Conservation (phyloP, 2,888 invertebrate genomes). For the Perizoma flavofasciatum region DNA sequence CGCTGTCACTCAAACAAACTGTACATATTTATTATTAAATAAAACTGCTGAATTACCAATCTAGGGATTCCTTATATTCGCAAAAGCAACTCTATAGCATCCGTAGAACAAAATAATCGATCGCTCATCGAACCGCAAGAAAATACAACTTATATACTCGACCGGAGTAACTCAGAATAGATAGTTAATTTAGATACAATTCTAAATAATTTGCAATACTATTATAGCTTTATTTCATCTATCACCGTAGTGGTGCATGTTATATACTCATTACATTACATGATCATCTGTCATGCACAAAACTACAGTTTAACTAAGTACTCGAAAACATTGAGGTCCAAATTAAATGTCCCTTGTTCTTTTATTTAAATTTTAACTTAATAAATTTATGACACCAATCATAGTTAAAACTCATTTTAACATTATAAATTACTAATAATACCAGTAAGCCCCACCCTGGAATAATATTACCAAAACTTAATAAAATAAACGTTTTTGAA, state of each 20-base stretch:
- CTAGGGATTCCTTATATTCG: no score
- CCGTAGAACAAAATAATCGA: no score
- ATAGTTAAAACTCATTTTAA: conserved; percentile 16
- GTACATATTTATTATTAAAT: not conserved
- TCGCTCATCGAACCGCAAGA: no score
- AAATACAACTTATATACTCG: no score
- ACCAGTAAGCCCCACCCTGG: not conserved
- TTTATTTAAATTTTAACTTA: not conserved
- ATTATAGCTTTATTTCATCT: conserved; percentile 22
- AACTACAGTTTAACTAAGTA: conserved; percentile 1
- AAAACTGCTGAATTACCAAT: no score
- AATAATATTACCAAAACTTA: not conserved
- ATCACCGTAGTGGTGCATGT: conserved; percentile 9
- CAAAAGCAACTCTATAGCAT: no score
- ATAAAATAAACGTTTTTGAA: not conserved
- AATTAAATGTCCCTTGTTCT: conserved; percentile 12
- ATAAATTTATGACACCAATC: conserved; percentile 14
- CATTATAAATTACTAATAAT: conserved; percentile 7
- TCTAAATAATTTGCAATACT: conserved; percentile 24
- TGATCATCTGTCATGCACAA: conserved; percentile 12
- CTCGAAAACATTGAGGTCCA: conserved; percentile 25
- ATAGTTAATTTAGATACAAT: conserved; percentile 23
- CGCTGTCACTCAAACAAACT: not conserved
- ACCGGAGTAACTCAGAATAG: conserved; percentile 6
- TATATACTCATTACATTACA: conserved; percentile 9